Percentiles rank a stretch among this genome's conserved stretches.
Evolutionary conservation across 2,888 invertebrate species (phyloP).

Genomic region (Trichogramma evanescens): DNA sequence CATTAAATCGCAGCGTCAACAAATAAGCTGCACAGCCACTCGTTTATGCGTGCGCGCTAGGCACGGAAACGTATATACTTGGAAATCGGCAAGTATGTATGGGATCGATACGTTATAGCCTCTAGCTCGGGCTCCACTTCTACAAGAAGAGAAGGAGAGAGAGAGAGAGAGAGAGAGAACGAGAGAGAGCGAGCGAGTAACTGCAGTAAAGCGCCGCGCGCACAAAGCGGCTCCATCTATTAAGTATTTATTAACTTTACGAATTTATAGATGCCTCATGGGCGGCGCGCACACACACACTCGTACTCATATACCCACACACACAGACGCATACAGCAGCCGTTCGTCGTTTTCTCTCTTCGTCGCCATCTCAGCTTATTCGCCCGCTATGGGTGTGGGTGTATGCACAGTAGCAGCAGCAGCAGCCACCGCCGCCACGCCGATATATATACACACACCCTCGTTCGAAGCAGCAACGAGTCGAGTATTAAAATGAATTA

Average conservation of each 20-base stretch:
- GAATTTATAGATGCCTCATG: conserved; percentile 47
- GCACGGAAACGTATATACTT: not conserved
- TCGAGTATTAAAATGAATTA: conserved; percentile 56
- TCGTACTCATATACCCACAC: conserved; percentile 15
- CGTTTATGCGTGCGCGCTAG: not conserved
- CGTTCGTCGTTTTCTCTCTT: conserved; percentile 21
- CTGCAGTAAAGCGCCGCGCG: conserved; percentile 23
- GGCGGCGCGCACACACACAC: conserved; percentile 30
- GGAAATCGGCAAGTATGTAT: not conserved
- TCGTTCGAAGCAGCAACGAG: conserved; percentile 25
- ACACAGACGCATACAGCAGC: conserved; percentile 9
- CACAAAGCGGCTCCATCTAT: conserved; percentile 46
- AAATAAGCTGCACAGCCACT: not conserved
- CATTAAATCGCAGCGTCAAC: conserved; percentile 4
- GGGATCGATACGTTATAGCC: conserved; percentile 17
- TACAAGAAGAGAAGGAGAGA: too few relatives aligned
- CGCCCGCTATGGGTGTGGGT: not conserved
- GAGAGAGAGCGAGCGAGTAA: conserved; percentile 26
- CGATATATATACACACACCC: too few relatives aligned
- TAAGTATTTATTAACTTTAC: conserved; percentile 48
- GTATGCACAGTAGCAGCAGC: too few relatives aligned
- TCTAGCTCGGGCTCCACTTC: conserved; percentile 9
- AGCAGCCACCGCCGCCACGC: too few relatives aligned
- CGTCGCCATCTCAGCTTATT: conserved; percentile 6
- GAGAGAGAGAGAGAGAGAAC: conserved; percentile 8